A percentile compares a stretch with the other conserved stretches of the same genome.
These are phyloP conservation scores for Acrossocheilus fasciatus DNA, from an alignment of 2,797 vertebrate species.

Conservation along the genomic window DNA sequence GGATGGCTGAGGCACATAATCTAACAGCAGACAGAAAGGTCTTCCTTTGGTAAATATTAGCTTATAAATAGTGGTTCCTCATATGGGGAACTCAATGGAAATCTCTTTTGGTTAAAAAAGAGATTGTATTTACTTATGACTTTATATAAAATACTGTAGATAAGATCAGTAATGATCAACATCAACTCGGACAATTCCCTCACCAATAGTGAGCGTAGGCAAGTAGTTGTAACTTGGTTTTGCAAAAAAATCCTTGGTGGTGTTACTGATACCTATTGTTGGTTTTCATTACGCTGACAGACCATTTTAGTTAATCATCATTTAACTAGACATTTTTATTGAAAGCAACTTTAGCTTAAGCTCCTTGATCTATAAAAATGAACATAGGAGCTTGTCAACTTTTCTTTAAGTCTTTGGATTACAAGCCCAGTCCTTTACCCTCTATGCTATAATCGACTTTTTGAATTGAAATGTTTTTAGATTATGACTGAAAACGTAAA, in stretches of 20 bases:
- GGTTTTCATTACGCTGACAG: background rate
- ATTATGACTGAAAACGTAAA: background rate
- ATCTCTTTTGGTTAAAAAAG: background rate
- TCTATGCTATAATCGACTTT: background rate
- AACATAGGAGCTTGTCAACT: background rate
- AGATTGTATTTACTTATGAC: background rate
- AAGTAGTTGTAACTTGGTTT: background rate
- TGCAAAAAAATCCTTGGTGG: background rate
- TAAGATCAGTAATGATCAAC: background rate
- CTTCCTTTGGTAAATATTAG: background rate
- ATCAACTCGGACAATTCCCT: background rate
- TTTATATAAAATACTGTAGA: background rate
- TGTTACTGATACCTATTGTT: background rate
- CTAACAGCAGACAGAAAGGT: background rate
- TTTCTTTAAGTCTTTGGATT: background rate
- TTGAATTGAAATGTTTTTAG: conserved; percentile 1
- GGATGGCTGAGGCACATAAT: background rate
- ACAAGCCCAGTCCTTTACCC: background rate
- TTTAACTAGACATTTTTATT: background rate
- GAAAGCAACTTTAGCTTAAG: background rate
- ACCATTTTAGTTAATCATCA: background rate
- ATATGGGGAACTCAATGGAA: background rate
- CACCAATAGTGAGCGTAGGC: background rate
- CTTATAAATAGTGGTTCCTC: background rate
- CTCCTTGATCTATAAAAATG: background rate